A percentile compares a stretch with the other conserved stretches of the same genome.
Conservation (phyloP, 2,113 vertebrate species). For the Prietella phreatophila region DNA sequence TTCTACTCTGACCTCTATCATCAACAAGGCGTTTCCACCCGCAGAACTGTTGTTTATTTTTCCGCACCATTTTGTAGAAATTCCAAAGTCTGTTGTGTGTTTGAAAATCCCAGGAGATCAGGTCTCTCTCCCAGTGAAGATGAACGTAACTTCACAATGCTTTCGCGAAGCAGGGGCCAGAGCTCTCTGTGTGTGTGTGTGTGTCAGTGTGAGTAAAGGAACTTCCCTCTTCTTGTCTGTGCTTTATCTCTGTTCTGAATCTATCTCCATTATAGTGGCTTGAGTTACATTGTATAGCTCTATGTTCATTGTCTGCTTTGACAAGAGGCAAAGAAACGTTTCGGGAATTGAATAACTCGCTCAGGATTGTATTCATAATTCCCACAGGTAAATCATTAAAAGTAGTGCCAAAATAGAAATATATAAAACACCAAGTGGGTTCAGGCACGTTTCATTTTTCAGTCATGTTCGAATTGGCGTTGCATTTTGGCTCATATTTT, state of each 20-base stretch:
- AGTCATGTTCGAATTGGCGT: background rate
- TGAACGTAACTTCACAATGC: background rate
- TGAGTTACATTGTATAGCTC: slow-evolving; percentile 5
- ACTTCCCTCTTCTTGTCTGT: background rate
- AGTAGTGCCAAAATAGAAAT: background rate
- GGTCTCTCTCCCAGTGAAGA: background rate
- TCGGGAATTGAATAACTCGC: background rate
- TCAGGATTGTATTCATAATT: slow-evolving; percentile 9
- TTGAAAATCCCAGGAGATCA: background rate
- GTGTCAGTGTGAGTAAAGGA: background rate
- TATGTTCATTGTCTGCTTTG: slow-evolving; percentile 1
- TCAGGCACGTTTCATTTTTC: background rate
- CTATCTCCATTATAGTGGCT: background rate
- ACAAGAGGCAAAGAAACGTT: slow-evolving; percentile 3
- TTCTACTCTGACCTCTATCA: background rate
- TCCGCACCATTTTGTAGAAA: background rate
- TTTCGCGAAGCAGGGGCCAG: too few relatives aligned
- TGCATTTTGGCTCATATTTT: background rate
- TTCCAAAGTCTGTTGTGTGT: background rate
- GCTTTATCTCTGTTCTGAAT: background rate
- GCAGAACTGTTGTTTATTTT: background rate
- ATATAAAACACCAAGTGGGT: background rate
- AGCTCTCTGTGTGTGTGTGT: background rate
- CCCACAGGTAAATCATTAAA: background rate
- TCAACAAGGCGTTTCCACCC: background rate